Percentiles rank a stretch among this genome's conserved stretches.
phyloP scores from a whole-genome alignment of 2,113 vertebrate genomes.

The Pelmatolapia mariae region DNA sequence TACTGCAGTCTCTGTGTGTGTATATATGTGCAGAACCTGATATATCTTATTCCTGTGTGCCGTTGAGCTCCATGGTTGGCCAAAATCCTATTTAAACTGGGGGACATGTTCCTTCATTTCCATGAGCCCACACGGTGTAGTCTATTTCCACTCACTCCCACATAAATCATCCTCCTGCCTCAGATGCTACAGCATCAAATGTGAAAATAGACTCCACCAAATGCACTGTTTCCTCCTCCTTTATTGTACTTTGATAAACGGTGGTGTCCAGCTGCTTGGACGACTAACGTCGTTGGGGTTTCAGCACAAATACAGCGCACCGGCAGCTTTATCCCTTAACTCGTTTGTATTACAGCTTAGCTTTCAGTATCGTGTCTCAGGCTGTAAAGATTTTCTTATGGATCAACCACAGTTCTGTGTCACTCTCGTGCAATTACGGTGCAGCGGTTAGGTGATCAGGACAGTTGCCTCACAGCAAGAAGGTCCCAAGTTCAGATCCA shows the following conservation, averaged over 20 bases:
- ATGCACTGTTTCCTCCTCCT: not conserved
- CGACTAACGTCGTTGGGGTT: not conserved
- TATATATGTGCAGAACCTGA: not conserved
- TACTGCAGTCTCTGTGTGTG: not conserved
- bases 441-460: not conserved
- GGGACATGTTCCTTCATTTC: not conserved
- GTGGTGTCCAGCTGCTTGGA: not conserved
- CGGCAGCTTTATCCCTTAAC: not conserved
- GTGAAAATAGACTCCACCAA: not conserved
- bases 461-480: not conserved
- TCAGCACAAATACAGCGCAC: not conserved
- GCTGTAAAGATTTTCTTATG: not conserved
- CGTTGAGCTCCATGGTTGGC: not conserved
- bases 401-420: not conserved
- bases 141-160: not conserved
- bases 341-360: not conserved
- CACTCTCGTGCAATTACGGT: fast-evolving
- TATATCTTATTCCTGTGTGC: not conserved
- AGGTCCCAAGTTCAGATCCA: not conserved
- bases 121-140: not conserved
- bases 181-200: not conserved
- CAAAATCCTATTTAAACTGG: not conserved
- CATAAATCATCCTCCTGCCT: not conserved
- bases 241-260: not conserved
- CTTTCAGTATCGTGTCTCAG: not conserved